phyloP scores from a whole-genome alignment of 2,113 vertebrate genomes.

The Accipiter cooperii region DNA sequence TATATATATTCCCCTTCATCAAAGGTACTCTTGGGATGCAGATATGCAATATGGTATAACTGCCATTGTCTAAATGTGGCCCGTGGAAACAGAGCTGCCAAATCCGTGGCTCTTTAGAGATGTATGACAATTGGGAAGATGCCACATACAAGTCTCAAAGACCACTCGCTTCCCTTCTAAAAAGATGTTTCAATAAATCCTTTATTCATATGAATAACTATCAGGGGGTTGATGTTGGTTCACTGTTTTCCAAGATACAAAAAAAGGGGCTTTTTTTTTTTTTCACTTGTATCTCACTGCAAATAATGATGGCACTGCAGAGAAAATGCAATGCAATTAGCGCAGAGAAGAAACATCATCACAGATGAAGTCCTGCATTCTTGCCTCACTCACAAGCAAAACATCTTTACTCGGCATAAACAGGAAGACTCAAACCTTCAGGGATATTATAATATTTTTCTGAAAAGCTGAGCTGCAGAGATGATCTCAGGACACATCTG shows the following conservation, averaged over 20 bases:
- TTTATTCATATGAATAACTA: not conserved
- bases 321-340: not conserved
- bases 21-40: not conserved
- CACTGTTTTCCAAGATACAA: not conserved
- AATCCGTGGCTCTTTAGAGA: not conserved
- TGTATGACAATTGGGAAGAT: not conserved
- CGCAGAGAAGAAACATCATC: not conserved
- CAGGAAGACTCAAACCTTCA: not conserved
- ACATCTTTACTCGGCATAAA: not conserved
- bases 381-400: not conserved
- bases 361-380: not conserved
- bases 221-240: not conserved
- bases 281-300: not conserved
- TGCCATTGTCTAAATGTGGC: not conserved
- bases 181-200: not conserved
- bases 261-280: not conserved
- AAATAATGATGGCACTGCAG: not conserved
- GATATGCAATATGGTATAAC: not conserved
- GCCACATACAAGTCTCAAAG: not conserved
- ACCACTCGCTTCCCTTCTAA: not conserved
- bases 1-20: not conserved
- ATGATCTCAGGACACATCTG: slow-evolving; percentile 6
- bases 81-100: not conserved
- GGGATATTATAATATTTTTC: not conserved
- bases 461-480: not conserved